These are phyloP conservation scores for Aplochiton taeniatus DNA, from an alignment of 2,797 vertebrate species.

Conservation along the genomic window DNA sequence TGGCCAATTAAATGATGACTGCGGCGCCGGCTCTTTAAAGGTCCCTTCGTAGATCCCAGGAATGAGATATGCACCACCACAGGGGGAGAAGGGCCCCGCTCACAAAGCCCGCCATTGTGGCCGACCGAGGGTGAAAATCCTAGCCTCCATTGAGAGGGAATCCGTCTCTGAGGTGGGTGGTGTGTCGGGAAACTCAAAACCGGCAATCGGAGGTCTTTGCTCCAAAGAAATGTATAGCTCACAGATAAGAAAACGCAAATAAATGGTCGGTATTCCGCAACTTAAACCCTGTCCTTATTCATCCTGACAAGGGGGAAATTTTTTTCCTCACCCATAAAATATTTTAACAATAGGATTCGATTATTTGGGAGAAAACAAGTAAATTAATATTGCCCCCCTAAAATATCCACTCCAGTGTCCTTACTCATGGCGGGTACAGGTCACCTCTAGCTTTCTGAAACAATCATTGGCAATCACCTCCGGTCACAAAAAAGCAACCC, in stretches of 20 bases:
- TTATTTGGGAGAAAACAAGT: conserved; percentile 44
- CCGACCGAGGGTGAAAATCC: conserved; percentile 43
- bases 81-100: conserved; percentile 35
- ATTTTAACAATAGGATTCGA: conserved; percentile 40
- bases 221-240: conserved; percentile 52
- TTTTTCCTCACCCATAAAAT: conserved; percentile 24
- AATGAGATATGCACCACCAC: conserved; percentile 65
- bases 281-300: conserved; percentile 48
- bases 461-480: conserved; percentile 65
- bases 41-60: conserved; percentile 40
- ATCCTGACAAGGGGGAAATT: conserved; percentile 31
- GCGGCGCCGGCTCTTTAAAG: conserved; percentile 41
- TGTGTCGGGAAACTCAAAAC: conserved; percentile 69
- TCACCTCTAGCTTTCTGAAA: conserved; percentile 49
- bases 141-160: conserved; percentile 53
- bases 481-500: conserved; percentile 58
- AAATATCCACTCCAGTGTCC: conserved; percentile 77
- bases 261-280: conserved; percentile 38
- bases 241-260: conserved; percentile 68
- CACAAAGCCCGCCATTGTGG: conserved; percentile 73
- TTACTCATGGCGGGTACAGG: conserved; percentile 48
- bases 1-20: conserved; percentile 50
- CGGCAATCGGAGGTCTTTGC: conserved; percentile 58
- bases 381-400: conserved; percentile 60
- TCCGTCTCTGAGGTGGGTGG: conserved; percentile 55